These are phyloP conservation scores for Dasyurus viverrinus DNA, from an alignment of 2,113 vertebrate genomes.

Conservation along the genomic window DNA sequence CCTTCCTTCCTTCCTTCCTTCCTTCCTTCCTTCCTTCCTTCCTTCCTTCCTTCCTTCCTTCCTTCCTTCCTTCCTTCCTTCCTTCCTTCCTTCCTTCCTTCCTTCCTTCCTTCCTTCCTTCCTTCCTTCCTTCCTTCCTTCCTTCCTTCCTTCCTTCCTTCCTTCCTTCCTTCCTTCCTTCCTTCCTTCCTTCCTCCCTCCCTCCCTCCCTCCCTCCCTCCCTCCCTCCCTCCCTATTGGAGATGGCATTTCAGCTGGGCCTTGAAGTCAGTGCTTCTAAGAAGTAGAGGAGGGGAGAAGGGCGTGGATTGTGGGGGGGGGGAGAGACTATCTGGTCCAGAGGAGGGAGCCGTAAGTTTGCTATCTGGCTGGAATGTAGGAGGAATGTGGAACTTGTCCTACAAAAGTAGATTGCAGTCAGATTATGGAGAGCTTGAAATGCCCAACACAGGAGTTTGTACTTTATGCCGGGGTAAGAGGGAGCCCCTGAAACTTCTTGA, in stretches of 20 bases:
- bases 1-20: too few relatives aligned
- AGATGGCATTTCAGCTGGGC: not conserved
- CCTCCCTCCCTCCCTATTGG: not conserved
- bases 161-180: too few relatives aligned
- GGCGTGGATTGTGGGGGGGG: not conserved
- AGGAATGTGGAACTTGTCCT: not conserved
- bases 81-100: too few relatives aligned
- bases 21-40: too few relatives aligned
- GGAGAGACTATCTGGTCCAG: not conserved
- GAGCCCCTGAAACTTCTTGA: not conserved
- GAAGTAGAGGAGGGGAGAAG: not conserved
- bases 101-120: not conserved
- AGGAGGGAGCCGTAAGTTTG: not conserved
- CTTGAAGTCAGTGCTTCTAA: not conserved
- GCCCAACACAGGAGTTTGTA: not conserved
- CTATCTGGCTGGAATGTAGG: not conserved
- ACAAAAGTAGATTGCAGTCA: not conserved
- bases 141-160: too few relatives aligned
- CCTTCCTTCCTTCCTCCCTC: fast-evolving
- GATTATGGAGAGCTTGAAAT: not conserved
- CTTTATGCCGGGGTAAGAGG: not conserved
- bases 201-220: fast-evolving
- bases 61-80: too few relatives aligned
- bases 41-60: too few relatives aligned
- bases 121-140: fast-evolving